Base-by-base conservation (phyloP, 2,113 vertebrate genomes). In the Syngnathus scovelli region DNA sequence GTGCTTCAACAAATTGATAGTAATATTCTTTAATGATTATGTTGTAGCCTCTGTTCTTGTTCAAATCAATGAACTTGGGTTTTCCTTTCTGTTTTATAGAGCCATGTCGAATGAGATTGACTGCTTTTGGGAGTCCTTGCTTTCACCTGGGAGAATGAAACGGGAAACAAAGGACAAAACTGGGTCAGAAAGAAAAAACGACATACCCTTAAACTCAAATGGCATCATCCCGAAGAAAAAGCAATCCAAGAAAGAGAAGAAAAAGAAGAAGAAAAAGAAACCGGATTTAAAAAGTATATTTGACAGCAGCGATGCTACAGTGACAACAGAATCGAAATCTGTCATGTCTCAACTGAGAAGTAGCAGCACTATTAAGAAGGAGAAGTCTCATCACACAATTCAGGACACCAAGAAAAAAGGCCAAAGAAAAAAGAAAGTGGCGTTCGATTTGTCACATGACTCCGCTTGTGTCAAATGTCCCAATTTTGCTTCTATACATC, bases 401-500 rank as follows among this genome's bases (percentile, higher is more conserved):
- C 21, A 21, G 46, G 51, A 48, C 41, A 23, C 56, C 15, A 64
- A 23, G 23, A 74, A 78, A 56, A 79, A 74, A 64, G 3, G 2
- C 3, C 76, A 70, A 68, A 72, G 11, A 6, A 89, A 82, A 73
- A 90, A 86, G 66, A 89, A 71, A 69, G 91, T 92, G 16, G 64
- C 3, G 1, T 92, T 91, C 64, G 78, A 79, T 59, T 75, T 83
- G 15, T 62, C 80, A 0, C 69, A 74, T 0, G 48, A 15, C 11
- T 5, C 52, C 61, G 46, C 66, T 21, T 16, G 7, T 3, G 27
- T 41, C 51, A 84, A 83, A 74, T 73, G 16, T 9, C 80, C 83
- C 1, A 61, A 65, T 16, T 46, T 64, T 16, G 2, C 4, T 0
- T 49, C 64, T 3, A 61, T 65, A 0, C 48, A 33, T 64, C 36